Evolutionary conservation across 2,797 vertebrate genomes (phyloP), one percentile per base, ranked within the genome.

Genomic region (Avahi laniger): DNA sequence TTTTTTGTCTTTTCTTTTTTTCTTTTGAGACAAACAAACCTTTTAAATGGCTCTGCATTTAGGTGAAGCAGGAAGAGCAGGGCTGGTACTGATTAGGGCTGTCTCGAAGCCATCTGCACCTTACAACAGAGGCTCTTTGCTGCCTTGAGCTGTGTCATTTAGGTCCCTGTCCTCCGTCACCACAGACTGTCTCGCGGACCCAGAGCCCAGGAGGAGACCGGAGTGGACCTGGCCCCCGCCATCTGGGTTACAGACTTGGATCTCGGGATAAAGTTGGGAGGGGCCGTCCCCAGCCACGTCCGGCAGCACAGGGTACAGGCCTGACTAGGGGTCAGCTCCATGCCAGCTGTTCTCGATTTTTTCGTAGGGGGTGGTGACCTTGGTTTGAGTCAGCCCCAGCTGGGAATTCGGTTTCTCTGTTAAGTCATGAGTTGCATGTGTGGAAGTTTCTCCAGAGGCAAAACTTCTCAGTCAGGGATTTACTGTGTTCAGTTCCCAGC

Each of bases 341-440:
- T 4, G 7, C 57, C 86, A 89, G 75, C 94, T 96, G 94, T 57
- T 95, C 80, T 96, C 75, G 67, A 35, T 96, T 94, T 95, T 80
- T 92, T 41, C 67, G 28, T 48, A 85, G 70, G 80, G 83, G 52
- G 75, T 43, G 52, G 65, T 33, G 35, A 91, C 91, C 91, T 93
- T 54, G 65, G 33, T 57, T 52, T 50, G 65, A 82, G 26, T 91
- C 76, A 30, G 22, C 48, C 65, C 65, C 46, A 11, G 4, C 4
- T 43, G 82, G 96, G 79, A 73, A 46, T 35, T 54, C 38, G 80
- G 72, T 92, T 91, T 65, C n/a, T 89, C 57, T 89, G 63, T 94
- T 52, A 57, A 26, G 35, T 43, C 54, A 61, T 38, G 33, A 89
- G 30, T 30, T 88, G 17, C 61, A 30, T 72, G 54, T 89, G 63